A percentile compares a stretch with the other conserved stretches of the same genome.
Conservation (phyloP, 2,113 vertebrate species). For the Acrocephalus kingi region DNA sequence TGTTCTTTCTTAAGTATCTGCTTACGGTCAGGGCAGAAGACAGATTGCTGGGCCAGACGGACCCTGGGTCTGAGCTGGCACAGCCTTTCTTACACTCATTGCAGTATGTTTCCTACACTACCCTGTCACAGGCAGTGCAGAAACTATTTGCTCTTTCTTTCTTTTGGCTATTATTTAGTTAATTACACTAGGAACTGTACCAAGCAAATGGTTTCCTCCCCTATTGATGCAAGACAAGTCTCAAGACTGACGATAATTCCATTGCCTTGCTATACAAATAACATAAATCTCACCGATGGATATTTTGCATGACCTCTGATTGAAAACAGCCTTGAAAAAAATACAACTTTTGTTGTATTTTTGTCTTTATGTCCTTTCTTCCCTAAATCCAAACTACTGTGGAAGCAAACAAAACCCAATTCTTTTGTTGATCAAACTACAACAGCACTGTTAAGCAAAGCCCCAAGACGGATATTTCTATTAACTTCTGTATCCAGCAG, state of each 20-base stretch:
- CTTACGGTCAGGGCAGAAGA: background rate
- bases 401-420: background rate
- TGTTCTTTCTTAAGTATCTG: background rate
- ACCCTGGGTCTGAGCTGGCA: background rate
- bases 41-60: background rate
- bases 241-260: constrained; percentile 11
- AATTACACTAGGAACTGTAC: constrained; percentile 29
- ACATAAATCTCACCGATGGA: background rate
- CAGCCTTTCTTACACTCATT: background rate
- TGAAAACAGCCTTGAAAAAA: background rate
- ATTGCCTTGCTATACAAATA: background rate
- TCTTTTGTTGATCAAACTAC: background rate
- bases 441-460: background rate
- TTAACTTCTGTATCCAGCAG: background rate
- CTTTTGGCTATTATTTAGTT: constrained; percentile 43
- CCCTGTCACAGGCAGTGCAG: background rate
- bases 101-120: constrained; percentile 7
- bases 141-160: constrained; percentile 39
- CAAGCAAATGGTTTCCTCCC: constrained; percentile 24
- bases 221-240: background rate
- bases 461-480: background rate
- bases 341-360: background rate
- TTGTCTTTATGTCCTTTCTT: background rate
- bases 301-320: background rate
- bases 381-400: background rate